Conservation (phyloP, 2,797 vertebrate species). For the Rhyacichthys aspro region DNA sequence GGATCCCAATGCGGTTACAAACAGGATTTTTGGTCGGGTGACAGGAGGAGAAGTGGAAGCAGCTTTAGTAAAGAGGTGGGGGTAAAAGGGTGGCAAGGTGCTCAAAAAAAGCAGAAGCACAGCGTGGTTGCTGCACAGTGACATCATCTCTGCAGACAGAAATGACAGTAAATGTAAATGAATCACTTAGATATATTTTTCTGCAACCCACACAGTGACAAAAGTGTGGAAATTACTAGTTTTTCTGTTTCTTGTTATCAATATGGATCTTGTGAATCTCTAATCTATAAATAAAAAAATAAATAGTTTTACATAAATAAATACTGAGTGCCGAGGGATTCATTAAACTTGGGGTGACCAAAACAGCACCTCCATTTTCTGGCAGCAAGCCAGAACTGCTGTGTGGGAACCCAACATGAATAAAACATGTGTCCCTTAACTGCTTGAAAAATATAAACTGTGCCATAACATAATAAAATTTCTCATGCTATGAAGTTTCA, state of each 20-base stretch:
- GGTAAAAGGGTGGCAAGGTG: slow-evolving; percentile 32
- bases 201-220: neutral
- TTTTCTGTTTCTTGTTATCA: no score
- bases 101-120: slow-evolving; percentile 60
- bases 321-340: slow-evolving; percentile 15
- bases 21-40: slow-evolving; percentile 47
- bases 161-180: slow-evolving; percentile 14
- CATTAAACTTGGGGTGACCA: slow-evolving; percentile 24
- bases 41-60: slow-evolving; percentile 41
- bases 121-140: slow-evolving; percentile 33
- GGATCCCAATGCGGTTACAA: neutral
- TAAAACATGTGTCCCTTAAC: neutral
- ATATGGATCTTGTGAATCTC: no score
- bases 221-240: neutral
- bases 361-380: slow-evolving; percentile 31
- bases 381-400: slow-evolving; percentile 45
- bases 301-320: slow-evolving; percentile 63
- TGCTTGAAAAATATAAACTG: neutral
- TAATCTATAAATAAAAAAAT: slow-evolving; percentile 1
- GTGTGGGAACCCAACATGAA: slow-evolving; percentile 54
- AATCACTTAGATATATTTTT: neutral
- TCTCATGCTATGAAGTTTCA: neutral
- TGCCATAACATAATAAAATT: neutral
- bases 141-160: slow-evolving; percentile 60
- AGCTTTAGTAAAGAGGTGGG: slow-evolving; percentile 30